phyloP scores from a whole-genome alignment of 2,113 vertebrate species.

The Probosciger aterrimus region DNA sequence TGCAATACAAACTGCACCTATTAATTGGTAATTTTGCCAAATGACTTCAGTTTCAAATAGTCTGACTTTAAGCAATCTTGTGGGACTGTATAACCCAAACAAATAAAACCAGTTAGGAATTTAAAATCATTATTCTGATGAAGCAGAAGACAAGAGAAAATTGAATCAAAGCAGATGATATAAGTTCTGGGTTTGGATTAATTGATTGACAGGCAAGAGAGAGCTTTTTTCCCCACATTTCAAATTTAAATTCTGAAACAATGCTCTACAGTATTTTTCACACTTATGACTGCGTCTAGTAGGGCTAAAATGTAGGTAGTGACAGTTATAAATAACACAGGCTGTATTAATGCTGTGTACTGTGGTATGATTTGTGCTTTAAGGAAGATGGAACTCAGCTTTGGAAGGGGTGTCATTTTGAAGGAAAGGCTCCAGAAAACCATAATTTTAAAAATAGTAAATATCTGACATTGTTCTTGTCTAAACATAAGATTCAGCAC shows the following conservation, averaged over 20 bases:
- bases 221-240: neutral
- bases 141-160: neutral
- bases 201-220: neutral
- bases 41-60: neutral
- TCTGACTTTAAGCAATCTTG: neutral
- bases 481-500: neutral
- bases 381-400: neutral
- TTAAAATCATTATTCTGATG: neutral
- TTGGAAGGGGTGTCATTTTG: neutral
- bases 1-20: neutral
- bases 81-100: neutral
- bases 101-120: neutral
- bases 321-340: slow-evolving; percentile 14
- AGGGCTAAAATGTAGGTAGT: neutral
- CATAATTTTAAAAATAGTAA: neutral
- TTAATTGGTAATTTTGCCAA: neutral
- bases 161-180: neutral
- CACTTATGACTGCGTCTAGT: neutral
- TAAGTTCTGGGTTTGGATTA: neutral
- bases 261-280: neutral
- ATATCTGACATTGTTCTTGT: neutral
- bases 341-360: neutral
- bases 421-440: neutral
- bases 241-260: slow-evolving; percentile 20
- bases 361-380: neutral